Percentiles rank a stretch among this genome's conserved stretches.
phyloP scores from a whole-genome alignment of 2,113 vertebrate species.

The Promerops cafer region DNA sequence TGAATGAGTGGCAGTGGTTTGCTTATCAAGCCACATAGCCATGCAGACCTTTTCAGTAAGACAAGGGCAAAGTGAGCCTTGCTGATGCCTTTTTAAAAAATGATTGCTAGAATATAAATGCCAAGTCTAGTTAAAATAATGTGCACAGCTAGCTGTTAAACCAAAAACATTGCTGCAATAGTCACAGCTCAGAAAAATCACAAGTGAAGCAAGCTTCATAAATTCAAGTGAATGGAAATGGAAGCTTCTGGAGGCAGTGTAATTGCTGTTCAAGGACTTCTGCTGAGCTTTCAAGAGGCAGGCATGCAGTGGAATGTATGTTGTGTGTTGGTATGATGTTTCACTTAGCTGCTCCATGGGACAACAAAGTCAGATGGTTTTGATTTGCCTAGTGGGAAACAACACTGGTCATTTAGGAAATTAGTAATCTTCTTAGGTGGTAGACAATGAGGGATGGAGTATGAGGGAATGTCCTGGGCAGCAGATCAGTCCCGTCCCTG shows the following conservation, averaged over 20 bases:
- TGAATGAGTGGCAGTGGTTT: background rate
- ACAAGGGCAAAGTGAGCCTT: background rate
- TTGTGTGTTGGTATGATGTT: background rate
- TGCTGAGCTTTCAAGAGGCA: background rate
- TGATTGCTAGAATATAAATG: background rate
- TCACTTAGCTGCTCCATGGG: background rate
- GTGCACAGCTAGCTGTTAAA: background rate
- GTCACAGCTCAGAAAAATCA: background rate
- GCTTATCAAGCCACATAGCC: background rate
- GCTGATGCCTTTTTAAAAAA: background rate
- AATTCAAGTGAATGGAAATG: background rate
- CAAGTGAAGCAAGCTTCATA: background rate
- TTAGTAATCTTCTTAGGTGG: background rate
- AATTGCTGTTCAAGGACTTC: background rate
- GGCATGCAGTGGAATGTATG: background rate
- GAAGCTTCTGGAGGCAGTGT: background rate
- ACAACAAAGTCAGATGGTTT: background rate
- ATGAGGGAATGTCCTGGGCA: background rate
- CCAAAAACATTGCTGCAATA: background rate
- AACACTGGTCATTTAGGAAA: background rate
- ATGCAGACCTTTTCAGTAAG: background rate
- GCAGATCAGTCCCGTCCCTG: background rate
- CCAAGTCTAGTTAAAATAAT: background rate
- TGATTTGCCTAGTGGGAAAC: background rate
- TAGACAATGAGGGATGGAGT: background rate